These are phyloP conservation scores for Drosophila infuscata DNA, from an alignment of 2,888 invertebrate genomes.

Conservation along the genomic window DNA sequence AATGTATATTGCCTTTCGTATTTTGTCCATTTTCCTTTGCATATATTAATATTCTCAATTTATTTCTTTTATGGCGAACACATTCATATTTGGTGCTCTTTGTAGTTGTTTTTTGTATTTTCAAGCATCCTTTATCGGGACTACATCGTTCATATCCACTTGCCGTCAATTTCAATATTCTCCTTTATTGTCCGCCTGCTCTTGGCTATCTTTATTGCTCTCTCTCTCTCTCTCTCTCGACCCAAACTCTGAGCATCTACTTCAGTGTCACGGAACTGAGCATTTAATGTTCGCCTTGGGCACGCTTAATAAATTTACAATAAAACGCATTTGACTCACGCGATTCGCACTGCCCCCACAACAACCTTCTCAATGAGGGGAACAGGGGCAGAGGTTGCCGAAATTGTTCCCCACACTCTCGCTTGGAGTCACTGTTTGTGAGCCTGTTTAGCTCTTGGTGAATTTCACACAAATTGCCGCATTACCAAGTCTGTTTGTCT, in stretches of 20 bases:
- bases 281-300: constrained; percentile 78
- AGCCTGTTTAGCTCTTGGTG: constrained; percentile 22
- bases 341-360: constrained; percentile 32
- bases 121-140: constrained; percentile 38
- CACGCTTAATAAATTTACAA: constrained; percentile 80
- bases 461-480: constrained; percentile 77
- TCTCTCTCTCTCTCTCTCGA: background rate
- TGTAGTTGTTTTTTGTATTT: constrained; percentile 15
- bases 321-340: constrained; percentile 78
- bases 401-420: constrained; percentile 20
- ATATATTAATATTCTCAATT: constrained; percentile 21
- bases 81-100: constrained; percentile 3
- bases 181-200: constrained; percentile 49
- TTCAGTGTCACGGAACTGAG: constrained; percentile 50
- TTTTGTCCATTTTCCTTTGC: background rate
- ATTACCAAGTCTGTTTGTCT: constrained; percentile 71
- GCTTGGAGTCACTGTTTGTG: constrained; percentile 2
- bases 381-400: constrained; percentile 7
- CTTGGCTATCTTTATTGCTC: constrained; percentile 51
- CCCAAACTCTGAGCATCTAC: constrained; percentile 12
- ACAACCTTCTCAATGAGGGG: constrained; percentile 16
- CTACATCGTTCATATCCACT: constrained; percentile 40
- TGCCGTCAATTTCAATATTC: constrained; percentile 56
- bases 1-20: background rate
- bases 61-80: constrained; percentile 18